Base-by-base conservation (phyloP, 2,113 vertebrate species). In the Odocoileus virginianus region DNA sequence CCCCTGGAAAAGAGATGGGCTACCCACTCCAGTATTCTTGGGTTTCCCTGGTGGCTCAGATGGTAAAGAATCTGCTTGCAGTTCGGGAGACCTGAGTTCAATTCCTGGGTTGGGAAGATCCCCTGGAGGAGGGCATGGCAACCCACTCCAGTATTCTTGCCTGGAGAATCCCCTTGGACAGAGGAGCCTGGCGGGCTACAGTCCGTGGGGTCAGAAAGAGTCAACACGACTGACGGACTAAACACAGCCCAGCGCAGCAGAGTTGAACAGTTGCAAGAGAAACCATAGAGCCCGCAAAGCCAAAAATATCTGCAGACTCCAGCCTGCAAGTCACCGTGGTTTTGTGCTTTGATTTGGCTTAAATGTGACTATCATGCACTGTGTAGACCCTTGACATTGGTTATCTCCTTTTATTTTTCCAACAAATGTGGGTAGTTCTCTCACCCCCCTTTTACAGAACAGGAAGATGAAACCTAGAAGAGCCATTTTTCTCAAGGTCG, bases 371-470 rank as follows among this genome's bases (percentile, higher is more conserved):
- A 60, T 57, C n/a, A 86, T 43, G 36, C 36, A 47, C 43, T 74
- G 0, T 55, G 30, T 89, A 79, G 67, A 83, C 7, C n/a, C 15
- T 93, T 81, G 43, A 58, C 40, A 50, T 60, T 94, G 78, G 94
- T 89, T 50, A 81, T 93, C 50, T 94, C 40, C 28, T 91, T 93
- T 91, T 86, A 89, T 92, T 96, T 95, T 74, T 55, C 40, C 40
- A 76, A 60, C 12, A 95, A 52, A 58, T 47, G 50, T 36, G 60
- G 78, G 4, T 64, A 10, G 9, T 93, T 87, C 40, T 50, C 7
- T 40, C 82, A 81, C 54, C 33, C 27, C 21, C 50, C n/a, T 81
- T 85, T 97, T 84, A 57, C 0, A 64, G 45, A 93, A 67, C 47
- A 86, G 43, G 71, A 52, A 60, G 96, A 30, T 47, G 64, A 89